Base-by-base conservation (phyloP, 1,140 invertebrate genomes). In the Drosophila leontia region DNA sequence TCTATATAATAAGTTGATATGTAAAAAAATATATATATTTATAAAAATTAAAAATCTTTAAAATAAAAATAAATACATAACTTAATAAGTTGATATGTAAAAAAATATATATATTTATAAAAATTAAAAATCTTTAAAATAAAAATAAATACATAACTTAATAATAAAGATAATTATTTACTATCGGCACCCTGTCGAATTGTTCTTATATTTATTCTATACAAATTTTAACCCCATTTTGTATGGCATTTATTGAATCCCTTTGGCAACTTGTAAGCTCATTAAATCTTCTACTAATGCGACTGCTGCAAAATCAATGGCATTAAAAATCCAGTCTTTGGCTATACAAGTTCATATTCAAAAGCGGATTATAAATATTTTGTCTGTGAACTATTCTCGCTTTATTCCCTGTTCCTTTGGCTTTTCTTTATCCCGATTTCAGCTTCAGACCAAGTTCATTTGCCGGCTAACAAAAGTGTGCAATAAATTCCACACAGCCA, bases 401-500 rank as follows among this genome's bases (percentile, higher is more conserved):
- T 19, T 50, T n/a, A 39, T 15, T 39, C 4, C 12, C 8, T 42
- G n/a, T 37, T 47, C n/a, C 13, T 11, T 34, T 58, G 9, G 13
- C 8, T 29, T 7, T 61, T 1, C 53, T 29, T 71, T 48, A 69
- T 35, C 44, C 37, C 35, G 37, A 37, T 44, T 51, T 51, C n/a
- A 50, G 44, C 74, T 34, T 19, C 12, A 19, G 62, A 58, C 37
- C 29, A 77, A 77, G 53, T 76, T 77, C 44, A 67, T 80, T 80
- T 75, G 47, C 60, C 45, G 59, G 74, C 44, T 35, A 62, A 82
- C 68, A 75, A 68, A 47, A 59, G 62, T 75, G 35, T 65, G 75
- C 68, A 51, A 78, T 82, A 82, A 82, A 82, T 82, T 75, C 64
- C 39, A 12, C 44, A 42, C 67, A 74, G 74, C 61, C 62, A 58